Percentiles rank a stretch among this genome's conserved stretches.
phyloP scores from a whole-genome alignment of 2,888 invertebrate genomes.

The Hedychridium roseum region DNA sequence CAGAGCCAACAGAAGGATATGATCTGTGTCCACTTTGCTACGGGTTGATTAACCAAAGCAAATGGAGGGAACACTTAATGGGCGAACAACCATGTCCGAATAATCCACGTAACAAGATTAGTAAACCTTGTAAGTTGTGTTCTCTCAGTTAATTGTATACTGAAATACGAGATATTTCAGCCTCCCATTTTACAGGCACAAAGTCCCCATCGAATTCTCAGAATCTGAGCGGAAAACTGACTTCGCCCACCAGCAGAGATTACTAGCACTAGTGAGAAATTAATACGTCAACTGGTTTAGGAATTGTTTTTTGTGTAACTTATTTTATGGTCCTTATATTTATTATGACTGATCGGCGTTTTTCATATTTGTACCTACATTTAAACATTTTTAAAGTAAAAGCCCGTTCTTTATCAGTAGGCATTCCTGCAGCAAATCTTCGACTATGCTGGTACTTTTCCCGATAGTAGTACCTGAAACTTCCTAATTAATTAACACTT shows the following conservation, averaged over 20 bases:
- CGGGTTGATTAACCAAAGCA: constrained; percentile 79
- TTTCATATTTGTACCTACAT: constrained; percentile 51
- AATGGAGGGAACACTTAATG: constrained; percentile 85
- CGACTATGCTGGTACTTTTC: too few species aligned
- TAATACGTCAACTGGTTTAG: constrained; percentile 28
- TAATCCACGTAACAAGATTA: constrained; percentile 56
- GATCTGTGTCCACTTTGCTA: constrained; percentile 90
- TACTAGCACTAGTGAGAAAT: constrained; percentile 45
- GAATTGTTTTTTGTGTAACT: constrained; percentile 34
- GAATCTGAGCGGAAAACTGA: constrained; percentile 54
- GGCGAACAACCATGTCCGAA: constrained; percentile 66
- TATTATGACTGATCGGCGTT: constrained; percentile 45
- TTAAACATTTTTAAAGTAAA: constrained; percentile 41
- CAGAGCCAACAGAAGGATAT: constrained; percentile 69
- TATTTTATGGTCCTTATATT: constrained; percentile 49
- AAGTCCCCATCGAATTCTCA: constrained; percentile 59
- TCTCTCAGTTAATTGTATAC: constrained; percentile 4
- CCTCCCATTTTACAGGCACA: constrained; percentile 44
- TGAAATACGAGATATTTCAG: not conserved
- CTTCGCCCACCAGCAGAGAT: constrained; percentile 56
- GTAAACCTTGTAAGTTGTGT: constrained; percentile 50
- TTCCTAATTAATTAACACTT: too few species aligned
- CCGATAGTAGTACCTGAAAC: too few species aligned
- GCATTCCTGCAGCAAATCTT: constrained; percentile 21
- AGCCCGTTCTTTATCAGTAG: constrained; percentile 50